phyloP scores from a whole-genome alignment of 2,113 vertebrate genomes.

The Eulacestoma nigropectus region DNA sequence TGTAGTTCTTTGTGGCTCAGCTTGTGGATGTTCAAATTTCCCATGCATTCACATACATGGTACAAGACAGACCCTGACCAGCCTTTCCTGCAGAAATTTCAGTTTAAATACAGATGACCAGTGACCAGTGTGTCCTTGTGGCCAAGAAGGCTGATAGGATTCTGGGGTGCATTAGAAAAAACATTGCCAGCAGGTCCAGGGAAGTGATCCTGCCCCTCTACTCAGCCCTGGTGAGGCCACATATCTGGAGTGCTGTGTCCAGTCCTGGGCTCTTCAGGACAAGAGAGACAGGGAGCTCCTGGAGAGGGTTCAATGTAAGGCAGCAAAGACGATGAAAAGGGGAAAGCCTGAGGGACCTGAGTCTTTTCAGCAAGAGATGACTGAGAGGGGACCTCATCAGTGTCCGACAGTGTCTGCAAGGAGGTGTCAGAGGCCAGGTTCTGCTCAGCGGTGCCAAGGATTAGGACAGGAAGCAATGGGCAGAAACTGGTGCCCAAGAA shows the following conservation, averaged over 20 bases:
- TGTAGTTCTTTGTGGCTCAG: not conserved
- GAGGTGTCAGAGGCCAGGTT: not conserved
- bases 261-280: not conserved
- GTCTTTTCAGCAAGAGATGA: not conserved
- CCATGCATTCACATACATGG: fast-evolving
- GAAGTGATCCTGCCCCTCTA: not conserved
- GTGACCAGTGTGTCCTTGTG: not conserved
- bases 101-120: not conserved
- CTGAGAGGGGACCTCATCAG: not conserved
- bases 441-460: not conserved
- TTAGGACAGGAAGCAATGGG: fast-evolving
- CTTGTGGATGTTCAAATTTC: not conserved
- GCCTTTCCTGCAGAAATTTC: not conserved
- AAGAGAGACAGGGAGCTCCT: not conserved
- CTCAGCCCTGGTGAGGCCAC: not conserved
- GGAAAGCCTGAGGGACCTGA: not conserved
- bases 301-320: not conserved
- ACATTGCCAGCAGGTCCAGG: not conserved
- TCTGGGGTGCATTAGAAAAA: not conserved
- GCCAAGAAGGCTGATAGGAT: not conserved
- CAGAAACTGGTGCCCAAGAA: not conserved
- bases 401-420: not conserved
- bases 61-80: not conserved
- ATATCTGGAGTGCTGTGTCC: not conserved
- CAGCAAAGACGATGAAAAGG: not conserved